A percentile compares a stretch with the other conserved stretches of the same genome.
phyloP scores from a whole-genome alignment of 1,140 invertebrate genomes.

The Probaryconus sp. region DNA sequence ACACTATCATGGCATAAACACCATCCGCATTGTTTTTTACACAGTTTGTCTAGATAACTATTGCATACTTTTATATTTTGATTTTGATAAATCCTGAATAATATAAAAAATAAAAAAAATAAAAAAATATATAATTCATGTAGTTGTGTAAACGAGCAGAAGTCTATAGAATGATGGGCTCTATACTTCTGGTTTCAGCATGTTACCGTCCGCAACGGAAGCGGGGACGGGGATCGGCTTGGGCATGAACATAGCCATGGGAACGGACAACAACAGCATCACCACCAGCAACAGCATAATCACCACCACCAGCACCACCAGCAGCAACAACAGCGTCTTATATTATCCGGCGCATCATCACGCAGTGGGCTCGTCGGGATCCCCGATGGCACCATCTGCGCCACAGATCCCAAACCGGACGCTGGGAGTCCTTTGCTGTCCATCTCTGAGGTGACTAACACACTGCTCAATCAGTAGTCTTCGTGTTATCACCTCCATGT shows the following conservation, averaged over 20 bases:
- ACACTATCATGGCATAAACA: too few species aligned
- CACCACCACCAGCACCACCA: slow-evolving; percentile 64
- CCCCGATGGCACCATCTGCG: slow-evolving; percentile 76
- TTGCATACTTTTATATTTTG: too few species aligned
- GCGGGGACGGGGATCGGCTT: slow-evolving; percentile 67
- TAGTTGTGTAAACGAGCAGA: not conserved
- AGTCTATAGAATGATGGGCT: slow-evolving; percentile 60
- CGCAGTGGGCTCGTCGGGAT: slow-evolving; percentile 70
- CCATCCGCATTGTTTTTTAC: too few species aligned
- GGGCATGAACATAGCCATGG: slow-evolving; percentile 64
- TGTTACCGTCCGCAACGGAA: slow-evolving; percentile 73
- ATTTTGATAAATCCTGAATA: too few species aligned
- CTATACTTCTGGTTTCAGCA: slow-evolving; percentile 75
- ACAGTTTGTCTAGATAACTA: too few species aligned
- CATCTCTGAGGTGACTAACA: slow-evolving; percentile 90
- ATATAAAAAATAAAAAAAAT: not conserved
- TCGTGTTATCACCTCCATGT: slow-evolving; percentile 52
- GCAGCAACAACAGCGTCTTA: slow-evolving; percentile 71
- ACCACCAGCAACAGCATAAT: slow-evolving; percentile 67
- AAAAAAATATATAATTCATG: slow-evolving; percentile 1
- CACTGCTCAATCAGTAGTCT: slow-evolving; percentile 83
- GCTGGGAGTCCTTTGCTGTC: slow-evolving; percentile 87
- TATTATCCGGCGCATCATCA: slow-evolving; percentile 71
- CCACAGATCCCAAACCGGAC: slow-evolving; percentile 82
- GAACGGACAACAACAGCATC: slow-evolving; percentile 65